Percentiles rank a stretch among this genome's conserved stretches.
Evolutionary conservation across 2,888 invertebrate genomes (phyloP).

Genomic region (Cheiracanthium punctorium): DNA sequence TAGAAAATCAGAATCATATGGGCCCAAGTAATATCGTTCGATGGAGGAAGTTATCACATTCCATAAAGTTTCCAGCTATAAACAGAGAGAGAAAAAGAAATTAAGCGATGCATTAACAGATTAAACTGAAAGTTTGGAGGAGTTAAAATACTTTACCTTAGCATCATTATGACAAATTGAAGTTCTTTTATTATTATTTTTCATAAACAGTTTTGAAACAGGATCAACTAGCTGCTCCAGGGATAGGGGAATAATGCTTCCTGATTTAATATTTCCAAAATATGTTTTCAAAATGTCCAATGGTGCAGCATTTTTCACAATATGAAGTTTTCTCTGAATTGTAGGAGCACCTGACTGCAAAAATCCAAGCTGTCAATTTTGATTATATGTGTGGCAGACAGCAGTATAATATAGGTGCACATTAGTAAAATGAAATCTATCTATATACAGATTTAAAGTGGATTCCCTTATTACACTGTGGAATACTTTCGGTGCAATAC

Average conservation of each 20-base stretch:
- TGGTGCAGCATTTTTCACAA: constrained; percentile 37
- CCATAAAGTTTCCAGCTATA: constrained; percentile 45
- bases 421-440: no score
- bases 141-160: constrained; percentile 31
- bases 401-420: no score
- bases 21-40: constrained; percentile 51
- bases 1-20: constrained; percentile 61
- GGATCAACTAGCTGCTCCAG: constrained; percentile 31
- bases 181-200: constrained; percentile 18
- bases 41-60: constrained; percentile 35
- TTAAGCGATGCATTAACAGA: no score
- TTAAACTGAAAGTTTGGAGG: no score
- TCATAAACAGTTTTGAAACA: constrained; percentile 32
- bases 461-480: no score
- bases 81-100: neutral
- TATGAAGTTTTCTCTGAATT: constrained; percentile 43
- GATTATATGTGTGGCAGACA: no score
- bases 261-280: constrained; percentile 41
- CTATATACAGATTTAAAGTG: no score
- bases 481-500: no score
- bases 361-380: neutral
- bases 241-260: constrained; percentile 23
- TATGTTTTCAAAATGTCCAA: constrained; percentile 43
- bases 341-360: constrained; percentile 51
- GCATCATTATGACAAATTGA: neutral